phyloP scores from a whole-genome alignment of 1,140 invertebrate genomes.

The Lineus longissimus region DNA sequence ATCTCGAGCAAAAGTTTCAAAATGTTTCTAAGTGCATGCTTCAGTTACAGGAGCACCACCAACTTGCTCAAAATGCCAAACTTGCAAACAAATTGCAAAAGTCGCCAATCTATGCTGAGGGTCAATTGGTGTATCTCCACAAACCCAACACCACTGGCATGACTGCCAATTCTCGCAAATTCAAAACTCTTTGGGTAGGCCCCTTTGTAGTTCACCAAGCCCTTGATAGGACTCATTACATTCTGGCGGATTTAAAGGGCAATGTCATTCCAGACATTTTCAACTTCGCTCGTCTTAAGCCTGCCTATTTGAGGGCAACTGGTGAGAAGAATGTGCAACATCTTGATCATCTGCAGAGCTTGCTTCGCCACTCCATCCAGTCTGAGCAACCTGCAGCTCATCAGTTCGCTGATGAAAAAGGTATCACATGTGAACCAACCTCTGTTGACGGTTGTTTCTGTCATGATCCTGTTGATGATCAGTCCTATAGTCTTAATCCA shows the following conservation, averaged over 20 bases:
- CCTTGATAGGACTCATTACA: background rate
- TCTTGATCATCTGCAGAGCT: background rate
- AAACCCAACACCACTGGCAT: background rate
- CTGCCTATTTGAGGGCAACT: background rate
- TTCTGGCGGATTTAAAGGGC: background rate
- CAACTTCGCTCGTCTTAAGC: background rate
- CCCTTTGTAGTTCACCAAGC: background rate
- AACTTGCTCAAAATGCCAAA: background rate
- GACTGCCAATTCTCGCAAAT: background rate
- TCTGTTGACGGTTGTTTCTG: too few species aligned
- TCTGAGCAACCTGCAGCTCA: too few species aligned
- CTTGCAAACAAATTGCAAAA: background rate
- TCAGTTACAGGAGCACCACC: background rate
- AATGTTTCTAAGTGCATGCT: constrained; percentile 1
- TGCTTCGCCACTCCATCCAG: too few species aligned
- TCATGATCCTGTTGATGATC: too few species aligned
- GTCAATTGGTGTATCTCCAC: background rate
- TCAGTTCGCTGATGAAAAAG: too few species aligned
- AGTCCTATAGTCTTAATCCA: too few species aligned
- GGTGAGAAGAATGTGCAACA: background rate
- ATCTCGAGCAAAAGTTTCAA: background rate
- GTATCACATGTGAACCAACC: too few species aligned
- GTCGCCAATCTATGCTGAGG: background rate
- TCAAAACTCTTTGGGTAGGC: background rate
- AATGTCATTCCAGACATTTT: background rate